Percentiles rank a stretch among this genome's conserved stretches.
phyloP scores from a whole-genome alignment of 1,140 invertebrate species.

The Radopholus similis region DNA sequence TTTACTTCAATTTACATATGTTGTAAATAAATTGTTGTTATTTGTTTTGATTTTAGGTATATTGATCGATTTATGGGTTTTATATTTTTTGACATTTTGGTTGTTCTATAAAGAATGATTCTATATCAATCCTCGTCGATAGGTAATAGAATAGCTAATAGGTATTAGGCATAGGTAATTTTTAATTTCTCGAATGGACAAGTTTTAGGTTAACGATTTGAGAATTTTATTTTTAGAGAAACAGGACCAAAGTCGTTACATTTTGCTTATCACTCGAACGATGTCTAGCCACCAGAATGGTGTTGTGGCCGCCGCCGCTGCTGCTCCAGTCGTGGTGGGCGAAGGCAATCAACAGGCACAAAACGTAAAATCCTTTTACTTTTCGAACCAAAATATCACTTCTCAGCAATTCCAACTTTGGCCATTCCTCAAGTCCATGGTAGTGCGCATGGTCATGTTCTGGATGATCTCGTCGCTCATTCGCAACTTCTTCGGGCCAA shows the following conservation, averaged over 20 bases:
- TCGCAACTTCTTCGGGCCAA: constrained; percentile 44
- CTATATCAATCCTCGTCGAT: no score
- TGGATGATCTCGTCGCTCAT: constrained; percentile 44
- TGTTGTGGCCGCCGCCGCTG: neutral
- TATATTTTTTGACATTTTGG: neutral
- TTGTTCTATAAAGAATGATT: neutral
- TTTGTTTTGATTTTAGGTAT: neutral
- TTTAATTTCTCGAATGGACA: no score
- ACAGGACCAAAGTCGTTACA: no score
- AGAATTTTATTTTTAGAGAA: no score
- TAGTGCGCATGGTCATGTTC: constrained; percentile 41
- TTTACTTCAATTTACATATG: no score
- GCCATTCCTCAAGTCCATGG: constrained; percentile 43
- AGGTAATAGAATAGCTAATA: no score
- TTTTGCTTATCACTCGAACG: no score
- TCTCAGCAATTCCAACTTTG: constrained; percentile 42
- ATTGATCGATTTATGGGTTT: neutral
- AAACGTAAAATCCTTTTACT: constrained; percentile 11
- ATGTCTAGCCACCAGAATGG: constrained; percentile 6
- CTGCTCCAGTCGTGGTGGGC: neutral
- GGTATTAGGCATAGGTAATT: no score
- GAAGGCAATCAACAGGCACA: constrained; percentile 4
- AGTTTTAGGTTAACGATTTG: no score
- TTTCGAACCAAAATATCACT: no score
- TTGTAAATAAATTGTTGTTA: neutral